Evolutionary conservation across 2,888 invertebrate genomes (phyloP), one percentile per base, ranked within the genome.

Genomic region (Cheilosia vulpina): DNA sequence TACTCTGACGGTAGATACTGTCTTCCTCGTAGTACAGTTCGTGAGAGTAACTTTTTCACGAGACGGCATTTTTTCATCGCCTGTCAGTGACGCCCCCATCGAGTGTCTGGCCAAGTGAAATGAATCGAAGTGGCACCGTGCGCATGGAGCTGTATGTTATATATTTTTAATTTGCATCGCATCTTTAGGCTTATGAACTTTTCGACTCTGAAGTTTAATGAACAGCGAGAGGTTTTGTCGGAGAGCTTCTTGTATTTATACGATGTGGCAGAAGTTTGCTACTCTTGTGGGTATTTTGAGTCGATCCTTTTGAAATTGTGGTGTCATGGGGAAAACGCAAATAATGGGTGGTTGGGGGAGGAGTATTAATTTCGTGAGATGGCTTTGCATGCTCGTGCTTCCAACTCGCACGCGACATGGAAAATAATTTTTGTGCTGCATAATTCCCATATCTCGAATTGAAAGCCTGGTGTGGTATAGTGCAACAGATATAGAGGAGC

Each of bases 41-140:
- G 41, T 24, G 38, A 72, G 60, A 66, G 34, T 45, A 73, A 45
- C 34, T 73, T 68, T 73, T 73, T 53, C 66, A 60, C 45, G 43
- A 58, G 15, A 4, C n/a, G 15, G 3, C 9, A 66, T 27, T 66
- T 50, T 53, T 58, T n/a, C 27, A 60, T 34, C 52, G 31, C 34
- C 63, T 63, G 57, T 63, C 47, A 27, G 7, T 17, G n/a, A 34
- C 34, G 34, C 31, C 34, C 58, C 38, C 58, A n/a, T 21, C 2
- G 47, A 21, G n/a, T 62, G 45, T 52, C 43, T 45, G n/a, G 27
- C 60, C 52, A 66, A 45, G 52, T 27, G 66, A 73, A 66, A 66
- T 66, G 38, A 73, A 79, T 79, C 52, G 73, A 73, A 53, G 52
- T 73, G 79, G 72, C 79, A 79, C 60, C 73, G 53, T 52, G 58